Evolutionary conservation across 2,797 vertebrate species (phyloP).

Genomic region (Australoheros facetus): DNA sequence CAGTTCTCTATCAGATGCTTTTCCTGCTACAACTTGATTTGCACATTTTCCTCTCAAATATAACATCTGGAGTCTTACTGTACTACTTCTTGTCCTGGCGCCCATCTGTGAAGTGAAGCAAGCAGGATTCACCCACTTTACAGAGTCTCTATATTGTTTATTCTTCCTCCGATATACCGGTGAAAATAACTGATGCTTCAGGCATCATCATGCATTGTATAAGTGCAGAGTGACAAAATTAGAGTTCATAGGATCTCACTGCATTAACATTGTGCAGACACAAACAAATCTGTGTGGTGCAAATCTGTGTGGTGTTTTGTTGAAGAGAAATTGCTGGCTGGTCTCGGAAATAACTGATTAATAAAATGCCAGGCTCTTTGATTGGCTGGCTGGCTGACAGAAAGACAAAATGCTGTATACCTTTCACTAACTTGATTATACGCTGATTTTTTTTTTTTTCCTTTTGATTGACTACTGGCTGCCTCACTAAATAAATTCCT

Average conservation of each 20-base stretch:
- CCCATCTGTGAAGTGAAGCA: slow-evolving; percentile 12
- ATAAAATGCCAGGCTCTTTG: slow-evolving; percentile 25
- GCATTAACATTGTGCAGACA: neutral
- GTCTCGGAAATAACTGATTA: slow-evolving; percentile 7
- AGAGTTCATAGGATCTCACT: slow-evolving; percentile 11
- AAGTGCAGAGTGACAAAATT: slow-evolving; percentile 9
- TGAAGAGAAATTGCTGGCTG: slow-evolving; percentile 20
- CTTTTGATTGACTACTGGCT: slow-evolving; percentile 20
- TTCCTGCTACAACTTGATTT: slow-evolving; percentile 27
- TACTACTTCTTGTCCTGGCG: neutral
- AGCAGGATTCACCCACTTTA: slow-evolving; percentile 7
- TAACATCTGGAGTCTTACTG: slow-evolving; percentile 3
- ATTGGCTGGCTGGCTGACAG: slow-evolving; percentile 31
- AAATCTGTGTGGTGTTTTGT: slow-evolving; percentile 2
- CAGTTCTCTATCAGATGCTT: slow-evolving; percentile 11
- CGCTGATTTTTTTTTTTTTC: neutral
- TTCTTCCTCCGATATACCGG: neutral
- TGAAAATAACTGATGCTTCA: slow-evolving; percentile 3
- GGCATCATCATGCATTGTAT: neutral
- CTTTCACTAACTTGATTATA: slow-evolving; percentile 24
- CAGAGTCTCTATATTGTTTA: slow-evolving; percentile 2
- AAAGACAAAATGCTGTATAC: slow-evolving; percentile 10
- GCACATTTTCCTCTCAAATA: slow-evolving; percentile 44
- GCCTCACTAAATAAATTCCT: slow-evolving; percentile 9
- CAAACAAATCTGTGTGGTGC: neutral